Conservation (phyloP, 2,113 vertebrate species). For the Shinisaurus crocodilurus region DNA sequence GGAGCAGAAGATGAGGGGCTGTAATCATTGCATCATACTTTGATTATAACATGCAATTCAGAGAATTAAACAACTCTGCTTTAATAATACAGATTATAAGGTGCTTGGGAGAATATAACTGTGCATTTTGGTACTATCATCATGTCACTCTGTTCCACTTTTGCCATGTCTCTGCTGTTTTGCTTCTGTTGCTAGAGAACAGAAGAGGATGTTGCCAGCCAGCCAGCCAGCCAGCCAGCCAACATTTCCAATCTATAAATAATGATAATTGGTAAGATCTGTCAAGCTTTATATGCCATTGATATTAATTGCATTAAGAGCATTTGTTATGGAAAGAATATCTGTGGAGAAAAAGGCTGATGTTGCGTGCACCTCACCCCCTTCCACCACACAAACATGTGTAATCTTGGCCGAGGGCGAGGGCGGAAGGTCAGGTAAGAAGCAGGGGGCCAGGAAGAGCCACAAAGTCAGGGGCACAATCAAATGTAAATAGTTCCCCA, state of each 20-base stretch:
- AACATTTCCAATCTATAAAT: conserved; percentile 5
- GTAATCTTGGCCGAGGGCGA: too few species aligned
- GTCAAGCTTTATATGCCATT: conserved; percentile 22
- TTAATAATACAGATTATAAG: neutral
- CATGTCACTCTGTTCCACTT: neutral
- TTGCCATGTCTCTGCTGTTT: neutral
- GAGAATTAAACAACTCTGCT: neutral
- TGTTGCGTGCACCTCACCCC: too few species aligned
- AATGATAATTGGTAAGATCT: conserved; percentile 19
- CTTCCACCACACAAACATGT: too few species aligned
- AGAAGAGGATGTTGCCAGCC: neutral
- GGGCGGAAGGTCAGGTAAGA: too few species aligned
- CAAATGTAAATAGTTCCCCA: too few species aligned
- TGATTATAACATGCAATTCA: neutral
- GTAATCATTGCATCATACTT: conserved; percentile 22
- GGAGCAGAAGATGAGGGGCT: conserved; percentile 25
- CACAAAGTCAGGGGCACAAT: too few species aligned
- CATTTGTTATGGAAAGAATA: neutral
- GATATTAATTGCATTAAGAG: neutral
- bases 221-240: neutral
- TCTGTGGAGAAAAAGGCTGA: too few species aligned
- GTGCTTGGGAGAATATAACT: neutral
- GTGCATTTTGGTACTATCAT: neutral
- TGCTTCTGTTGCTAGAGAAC: neutral
- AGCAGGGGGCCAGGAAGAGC: too few species aligned